Base-by-base conservation (phyloP, 2,113 vertebrate genomes). In the Chaenocephalus aceratus region DNA sequence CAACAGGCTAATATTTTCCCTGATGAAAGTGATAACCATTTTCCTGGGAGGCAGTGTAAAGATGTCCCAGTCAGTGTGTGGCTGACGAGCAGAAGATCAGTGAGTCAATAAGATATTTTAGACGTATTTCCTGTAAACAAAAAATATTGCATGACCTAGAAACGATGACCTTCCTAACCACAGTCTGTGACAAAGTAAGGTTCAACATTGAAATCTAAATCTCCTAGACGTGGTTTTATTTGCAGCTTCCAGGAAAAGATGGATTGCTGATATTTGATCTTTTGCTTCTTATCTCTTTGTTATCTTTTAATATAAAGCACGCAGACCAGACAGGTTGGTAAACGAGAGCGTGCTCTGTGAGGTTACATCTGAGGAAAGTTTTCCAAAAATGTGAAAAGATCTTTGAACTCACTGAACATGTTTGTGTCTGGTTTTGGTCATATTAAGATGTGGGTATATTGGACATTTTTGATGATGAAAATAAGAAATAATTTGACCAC, bases 241-340 rank as follows among this genome's bases (percentile, higher is more conserved):
- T 4, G n/a, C 5, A 51, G 68, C 44, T 7, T 49, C 60, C 44
- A 57, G 52, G 16, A n/a, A 23, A 15, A 70, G 23, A 54, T 34
- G 5, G 15, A 52, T 59, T 16, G 1, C 15, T 0, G 3, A 23
- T 66, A 54, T 59, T 59, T 67, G 52, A 58, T 75, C 51, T 75
- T 57, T 7, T 10, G 12, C 26, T 66, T 21, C 51, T 56, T 41
- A 64, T 46, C 21, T 56, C 6, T 62, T 45, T 62, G 15, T 54
- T 54, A 63, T 63, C 72, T 75, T 76, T 58, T 23, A 58, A 58
- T 18, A 67, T 58, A 49, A 66, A 41, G 73, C 45, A 23, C 5
- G 30, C 26, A 49, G 62, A 23, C 14, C 18, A 59, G 45, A 67
- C 44, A 23, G 45, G 8, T 10, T 14, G 26, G 26, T 21, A 60